Percentiles rank a stretch among this genome's conserved stretches.
phyloP scores from a whole-genome alignment of 2,113 vertebrate genomes.

The Patagioenas fasciata region DNA sequence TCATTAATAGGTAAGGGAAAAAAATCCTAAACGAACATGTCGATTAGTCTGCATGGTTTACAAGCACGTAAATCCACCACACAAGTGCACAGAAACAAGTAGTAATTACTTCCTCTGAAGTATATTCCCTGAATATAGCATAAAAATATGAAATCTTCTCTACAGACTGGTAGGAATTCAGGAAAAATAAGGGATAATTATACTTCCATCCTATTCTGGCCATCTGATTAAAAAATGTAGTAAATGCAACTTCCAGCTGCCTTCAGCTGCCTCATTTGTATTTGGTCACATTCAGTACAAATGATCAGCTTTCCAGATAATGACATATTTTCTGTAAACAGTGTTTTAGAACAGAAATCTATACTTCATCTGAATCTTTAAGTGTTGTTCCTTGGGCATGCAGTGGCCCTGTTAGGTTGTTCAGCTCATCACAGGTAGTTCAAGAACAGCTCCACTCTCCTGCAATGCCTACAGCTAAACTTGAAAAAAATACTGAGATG shows the following conservation, averaged over 20 bases:
- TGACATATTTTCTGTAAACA: not conserved
- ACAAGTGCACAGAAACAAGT: not conserved
- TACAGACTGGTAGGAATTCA: not conserved
- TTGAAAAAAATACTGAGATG: not conserved
- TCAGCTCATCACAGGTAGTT: not conserved
- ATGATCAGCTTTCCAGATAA: not conserved
- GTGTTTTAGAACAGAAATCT: not conserved
- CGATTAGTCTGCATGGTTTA: not conserved
- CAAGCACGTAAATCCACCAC: not conserved
- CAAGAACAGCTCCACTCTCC: not conserved
- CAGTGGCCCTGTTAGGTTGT: not conserved
- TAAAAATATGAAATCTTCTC: not conserved
- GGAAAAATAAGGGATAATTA: not conserved
- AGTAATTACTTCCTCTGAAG: not conserved
- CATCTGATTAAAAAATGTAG: not conserved
- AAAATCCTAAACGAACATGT: not conserved
- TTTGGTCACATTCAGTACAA: not conserved
- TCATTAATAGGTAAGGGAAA: not conserved
- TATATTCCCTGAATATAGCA: not conserved
- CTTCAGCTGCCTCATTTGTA: not conserved
- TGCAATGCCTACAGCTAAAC: not conserved
- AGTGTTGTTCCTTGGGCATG: not conserved
- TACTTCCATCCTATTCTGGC: not conserved
- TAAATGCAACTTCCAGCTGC: not conserved
- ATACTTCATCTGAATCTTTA: not conserved